Base-by-base conservation (phyloP, 30 jellyfish, hydroid and myxozoan species). In the Chrysaora quinquecirrha region DNA sequence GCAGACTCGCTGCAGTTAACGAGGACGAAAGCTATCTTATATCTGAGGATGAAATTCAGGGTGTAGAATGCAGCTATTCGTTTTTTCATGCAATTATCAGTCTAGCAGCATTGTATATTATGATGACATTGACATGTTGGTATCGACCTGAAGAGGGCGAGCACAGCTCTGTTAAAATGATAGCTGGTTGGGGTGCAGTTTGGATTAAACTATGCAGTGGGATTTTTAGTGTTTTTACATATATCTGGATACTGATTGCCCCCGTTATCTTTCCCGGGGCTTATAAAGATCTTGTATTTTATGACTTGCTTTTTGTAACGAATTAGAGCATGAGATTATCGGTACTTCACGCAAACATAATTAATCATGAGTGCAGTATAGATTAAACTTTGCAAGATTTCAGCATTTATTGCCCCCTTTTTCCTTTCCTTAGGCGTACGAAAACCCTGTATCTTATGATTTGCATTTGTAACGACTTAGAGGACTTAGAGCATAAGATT, bases 141-240 rank as follows among this genome's bases (percentile, higher is more conserved):
- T 89, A 89, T 63, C 33, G 98, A 31, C 98, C 98, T 25, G 98
- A 92, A 67, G 98, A 92, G 69, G 98, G 91, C 27, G 97, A 92
- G 63, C 93, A 92, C 80, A 71, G 64, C 27, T 81, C 95, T 1
- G 97, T 88, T 1, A 87, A 94, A 77, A 69, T 94, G 14, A 94
- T 87, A 4, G 95, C 99, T 12, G 97, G 97, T 0, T 94, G 99
- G 97, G 99, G 99, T 48, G 92, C 99, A 18, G 86, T 95, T 43
- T 95, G 99, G 99, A 89, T 95, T 54, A 95, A 88, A 85, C 76
- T 95, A 18, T 85, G 97, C 83, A 85, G 97, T 61, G 96, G 97
- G 9, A 87, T 89, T 20, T 95, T 89, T 77, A 90, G 99, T 63
- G 97, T 87, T 9, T 85, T 95, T 76, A 50, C 95, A 38, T 95